Base-by-base conservation (phyloP, 2,113 vertebrate genomes). In the Rostratula benghalensis region DNA sequence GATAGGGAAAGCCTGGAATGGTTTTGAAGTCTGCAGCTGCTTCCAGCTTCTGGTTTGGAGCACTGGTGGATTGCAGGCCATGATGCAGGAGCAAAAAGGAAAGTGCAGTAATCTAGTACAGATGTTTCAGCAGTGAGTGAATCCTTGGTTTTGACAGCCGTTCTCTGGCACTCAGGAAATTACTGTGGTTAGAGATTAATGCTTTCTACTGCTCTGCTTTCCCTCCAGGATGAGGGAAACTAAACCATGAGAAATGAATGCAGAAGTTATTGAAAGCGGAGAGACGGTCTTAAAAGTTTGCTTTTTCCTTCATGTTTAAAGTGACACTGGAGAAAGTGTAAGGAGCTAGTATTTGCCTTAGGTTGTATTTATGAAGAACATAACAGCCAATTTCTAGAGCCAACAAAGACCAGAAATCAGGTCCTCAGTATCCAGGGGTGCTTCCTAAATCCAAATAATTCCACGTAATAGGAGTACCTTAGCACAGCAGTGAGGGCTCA, bases 121-220 rank as follows among this genome's bases (percentile, higher is more conserved):
- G 94, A 95, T 94, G 95, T 91, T 59, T 87, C 81, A 92, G 74
- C 77, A 91, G 77, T 0, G 22, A 96, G 80, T 68, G 92, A 73
- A 90, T 94, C 95, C 67, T 75, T 41, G 76, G 65, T 64, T 93
- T 94, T 93, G 94, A 96, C 89, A 94, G 83, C 73, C 92, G 89
- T 30, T 57, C 83, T 93, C 74, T 89, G 90, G 95, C 65, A 94
- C 93, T 90, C 95, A 92, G 95, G 95, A 97, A 95, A 95, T 95
- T 70, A 5, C 61, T 96, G 92, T 87, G 92, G 94, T 96, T 91
- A 75, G 73, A 94, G 63, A 95, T 35, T 90, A 76, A 83, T 93
- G 53, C 37, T 65, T 89, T 93, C 86, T 75, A 45, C 89, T 94
- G 57, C 92, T 87, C 56, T 13, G 18, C 60, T 96, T 71, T 81